phyloP scores from a whole-genome alignment of 2,888 invertebrate species.

The Hypomecis atomaria region DNA sequence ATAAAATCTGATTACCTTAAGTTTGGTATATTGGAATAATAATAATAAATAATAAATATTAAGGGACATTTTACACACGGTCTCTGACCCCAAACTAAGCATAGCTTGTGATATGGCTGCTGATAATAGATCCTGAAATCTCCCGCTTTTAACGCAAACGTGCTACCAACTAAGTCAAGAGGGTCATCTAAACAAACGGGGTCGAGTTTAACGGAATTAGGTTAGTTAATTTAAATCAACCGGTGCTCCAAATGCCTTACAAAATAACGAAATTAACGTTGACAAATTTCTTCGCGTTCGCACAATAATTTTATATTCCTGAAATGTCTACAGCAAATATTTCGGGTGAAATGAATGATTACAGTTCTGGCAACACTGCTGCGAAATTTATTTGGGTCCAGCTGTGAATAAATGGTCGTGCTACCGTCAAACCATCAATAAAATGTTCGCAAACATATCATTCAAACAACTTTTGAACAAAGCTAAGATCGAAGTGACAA shows the following conservation, averaged over 20 bases:
- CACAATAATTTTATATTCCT: conserved; percentile 38
- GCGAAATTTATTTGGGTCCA: conserved; percentile 68
- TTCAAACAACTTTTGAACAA: conserved; percentile 56
- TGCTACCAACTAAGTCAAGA: too few relatives aligned
- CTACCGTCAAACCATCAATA: conserved; percentile 67
- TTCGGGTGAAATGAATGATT: conserved; percentile 62
- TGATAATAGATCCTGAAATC: too few relatives aligned
- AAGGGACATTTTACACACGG: too few relatives aligned
- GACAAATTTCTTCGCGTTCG: conserved; percentile 25
- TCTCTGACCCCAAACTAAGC: too few relatives aligned
- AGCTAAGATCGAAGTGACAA: conserved; percentile 39
- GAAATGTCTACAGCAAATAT: conserved; percentile 40
- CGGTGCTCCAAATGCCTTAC: conserved; percentile 1
- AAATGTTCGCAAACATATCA: conserved; percentile 65
- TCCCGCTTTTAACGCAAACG: too few relatives aligned
- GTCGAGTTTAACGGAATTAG: neutral
- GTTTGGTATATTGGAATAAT: too few relatives aligned
- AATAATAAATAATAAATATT: too few relatives aligned
- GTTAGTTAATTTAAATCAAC: conserved; percentile 1
- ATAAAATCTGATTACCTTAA: too few relatives aligned
- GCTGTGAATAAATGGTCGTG: conserved; percentile 63
- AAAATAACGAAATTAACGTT: conserved; percentile 13
- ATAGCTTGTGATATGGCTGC: too few relatives aligned
- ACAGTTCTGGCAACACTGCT: conserved; percentile 62
- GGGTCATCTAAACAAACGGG: too few relatives aligned